phyloP scores from a whole-genome alignment of 2,888 invertebrate species.

The Drosophila sordidapex region DNA sequence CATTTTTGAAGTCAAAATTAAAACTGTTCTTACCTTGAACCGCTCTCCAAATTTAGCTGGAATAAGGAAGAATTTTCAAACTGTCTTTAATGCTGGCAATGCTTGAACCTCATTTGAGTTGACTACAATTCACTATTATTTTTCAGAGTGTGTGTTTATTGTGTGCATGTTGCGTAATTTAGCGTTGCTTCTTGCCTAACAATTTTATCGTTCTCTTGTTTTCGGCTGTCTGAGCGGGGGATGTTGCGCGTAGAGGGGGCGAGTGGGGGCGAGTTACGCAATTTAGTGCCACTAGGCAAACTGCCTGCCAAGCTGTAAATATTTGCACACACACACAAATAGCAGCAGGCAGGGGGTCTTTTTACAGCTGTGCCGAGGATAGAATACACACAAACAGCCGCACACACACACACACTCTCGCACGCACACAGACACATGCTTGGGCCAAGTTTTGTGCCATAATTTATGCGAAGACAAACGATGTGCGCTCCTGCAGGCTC shows the following conservation, averaged over 20 bases:
- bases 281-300: slow-evolving; percentile 57
- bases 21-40: background rate
- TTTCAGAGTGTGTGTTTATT: slow-evolving; percentile 28
- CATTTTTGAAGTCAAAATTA: background rate
- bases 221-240: slow-evolving; percentile 4
- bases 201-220: slow-evolving; percentile 66
- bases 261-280: slow-evolving; percentile 34
- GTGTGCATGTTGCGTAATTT: slow-evolving; percentile 68
- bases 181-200: slow-evolving; percentile 68
- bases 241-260: background rate
- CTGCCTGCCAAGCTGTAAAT: slow-evolving; percentile 52
- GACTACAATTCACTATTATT: slow-evolving; percentile 1
- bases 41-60: background rate
- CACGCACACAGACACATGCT: background rate
- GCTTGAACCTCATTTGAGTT: background rate
- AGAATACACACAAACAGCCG: slow-evolving; percentile 15
- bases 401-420: background rate
- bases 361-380: slow-evolving; percentile 58
- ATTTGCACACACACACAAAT: slow-evolving; percentile 46
- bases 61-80: background rate
- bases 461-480: slow-evolving; percentile 74
- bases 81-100: background rate
- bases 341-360: slow-evolving; percentile 26
- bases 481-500: slow-evolving; percentile 30
- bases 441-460: slow-evolving; percentile 38